phyloP scores from a whole-genome alignment of 2,888 invertebrate genomes.

The Abrostola triplasia region DNA sequence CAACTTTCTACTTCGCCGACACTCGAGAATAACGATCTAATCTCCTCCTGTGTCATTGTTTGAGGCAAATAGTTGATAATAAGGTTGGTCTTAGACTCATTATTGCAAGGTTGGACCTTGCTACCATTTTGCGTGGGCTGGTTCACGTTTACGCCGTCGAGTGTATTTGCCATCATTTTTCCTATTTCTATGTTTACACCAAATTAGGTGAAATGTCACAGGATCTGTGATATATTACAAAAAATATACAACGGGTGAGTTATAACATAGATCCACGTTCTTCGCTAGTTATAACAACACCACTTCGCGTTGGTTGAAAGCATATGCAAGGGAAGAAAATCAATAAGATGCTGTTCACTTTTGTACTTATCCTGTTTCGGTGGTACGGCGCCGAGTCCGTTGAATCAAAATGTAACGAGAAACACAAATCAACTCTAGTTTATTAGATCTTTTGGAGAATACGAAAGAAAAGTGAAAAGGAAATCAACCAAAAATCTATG shows the following conservation, averaged over 20 bases:
- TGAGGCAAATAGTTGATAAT: slow-evolving; percentile 99
- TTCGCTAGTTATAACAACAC: slow-evolving; percentile 76
- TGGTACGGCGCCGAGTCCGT: slow-evolving; percentile 74
- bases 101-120: slow-evolving; percentile 90
- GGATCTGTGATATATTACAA: slow-evolving; percentile 65
- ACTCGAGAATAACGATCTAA: slow-evolving; percentile 97
- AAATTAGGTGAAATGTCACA: slow-evolving; percentile 75
- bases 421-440: slow-evolving; percentile 85
- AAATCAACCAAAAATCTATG: slow-evolving; percentile 89
- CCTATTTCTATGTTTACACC: slow-evolving; percentile 74
- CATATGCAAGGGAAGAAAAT: slow-evolving; percentile 88
- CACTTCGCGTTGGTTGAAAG: slow-evolving; percentile 88
- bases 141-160: slow-evolving; percentile 86
- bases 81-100: slow-evolving; percentile 98
- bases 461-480: slow-evolving; percentile 87
- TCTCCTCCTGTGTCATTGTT: slow-evolving; percentile 99
- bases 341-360: slow-evolving; percentile 88
- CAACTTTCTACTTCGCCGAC: slow-evolving; percentile 99
- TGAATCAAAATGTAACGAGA: slow-evolving; percentile 83
- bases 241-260: slow-evolving; percentile 68
- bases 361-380: slow-evolving; percentile 84
- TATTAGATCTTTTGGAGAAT: slow-evolving; percentile 86
- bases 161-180: slow-evolving; percentile 87
- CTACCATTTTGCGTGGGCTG: slow-evolving; percentile 93
- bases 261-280: slow-evolving; percentile 72